phyloP scores from a whole-genome alignment of 2,113 vertebrate species.

The Rhinogobius similis region DNA sequence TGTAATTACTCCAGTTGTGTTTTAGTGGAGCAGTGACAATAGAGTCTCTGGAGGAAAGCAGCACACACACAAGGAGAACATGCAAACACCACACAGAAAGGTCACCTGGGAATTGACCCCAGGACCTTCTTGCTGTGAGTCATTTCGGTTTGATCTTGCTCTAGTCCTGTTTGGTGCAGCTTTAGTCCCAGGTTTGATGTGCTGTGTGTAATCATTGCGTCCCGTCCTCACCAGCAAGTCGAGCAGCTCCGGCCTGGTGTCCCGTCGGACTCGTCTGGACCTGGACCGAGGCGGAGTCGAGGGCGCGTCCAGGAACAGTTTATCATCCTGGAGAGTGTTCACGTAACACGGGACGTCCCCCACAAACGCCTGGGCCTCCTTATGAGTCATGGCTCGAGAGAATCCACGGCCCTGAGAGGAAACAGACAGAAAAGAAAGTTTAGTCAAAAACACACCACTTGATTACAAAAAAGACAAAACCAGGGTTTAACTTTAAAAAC shows the following conservation, averaged over 20 bases:
- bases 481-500: too few relatives aligned
- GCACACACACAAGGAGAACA: too few relatives aligned
- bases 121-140: too few relatives aligned
- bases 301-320: slow-evolving; percentile 89
- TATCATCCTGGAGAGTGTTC: slow-evolving; percentile 88
- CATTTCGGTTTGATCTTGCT: too few relatives aligned
- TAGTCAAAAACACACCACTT: background rate
- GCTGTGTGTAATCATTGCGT: too few relatives aligned
- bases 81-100: too few relatives aligned
- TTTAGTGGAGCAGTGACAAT: too few relatives aligned
- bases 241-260: slow-evolving; percentile 86
- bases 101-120: too few relatives aligned
- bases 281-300: slow-evolving; percentile 79
- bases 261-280: slow-evolving; percentile 85
- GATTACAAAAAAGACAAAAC: background rate
- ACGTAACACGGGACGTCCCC: slow-evolving; percentile 86
- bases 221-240: slow-evolving; percentile 84
- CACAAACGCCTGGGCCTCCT: slow-evolving; percentile 91
- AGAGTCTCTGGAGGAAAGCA: too few relatives aligned
- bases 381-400: slow-evolving; percentile 90
- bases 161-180: too few relatives aligned
- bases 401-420: slow-evolving; percentile 86
- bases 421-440: slow-evolving; percentile 7
- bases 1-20: too few relatives aligned
- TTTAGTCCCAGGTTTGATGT: too few relatives aligned